Evolutionary conservation across 2,888 invertebrate genomes (phyloP).

Genomic region (Iselma pallidipennis): DNA sequence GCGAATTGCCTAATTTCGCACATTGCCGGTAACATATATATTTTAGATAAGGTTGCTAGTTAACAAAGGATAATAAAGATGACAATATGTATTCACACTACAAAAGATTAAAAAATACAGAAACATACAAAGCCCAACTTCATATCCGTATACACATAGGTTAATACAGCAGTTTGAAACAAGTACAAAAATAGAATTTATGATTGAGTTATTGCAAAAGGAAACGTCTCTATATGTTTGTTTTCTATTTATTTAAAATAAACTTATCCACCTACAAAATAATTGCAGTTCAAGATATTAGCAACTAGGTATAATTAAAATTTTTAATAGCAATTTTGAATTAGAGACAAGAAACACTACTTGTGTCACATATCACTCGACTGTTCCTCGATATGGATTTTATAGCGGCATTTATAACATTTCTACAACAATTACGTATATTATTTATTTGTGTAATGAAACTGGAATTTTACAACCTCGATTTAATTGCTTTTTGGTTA

Average conservation of each 20-base stretch:
- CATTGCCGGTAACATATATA: too few species aligned
- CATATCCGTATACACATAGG: not conserved
- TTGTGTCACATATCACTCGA: too few species aligned
- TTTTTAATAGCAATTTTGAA: too few species aligned
- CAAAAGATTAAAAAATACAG: not conserved
- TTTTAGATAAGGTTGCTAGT: not conserved
- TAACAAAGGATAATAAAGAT: not conserved
- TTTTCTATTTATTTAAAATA: not conserved
- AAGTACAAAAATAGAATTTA: not conserved
- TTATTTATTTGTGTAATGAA: too few species aligned
- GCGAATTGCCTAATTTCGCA: too few species aligned
- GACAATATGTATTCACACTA: not conserved
- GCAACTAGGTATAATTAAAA: too few species aligned
- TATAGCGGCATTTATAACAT: too few species aligned
- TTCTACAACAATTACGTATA: too few species aligned
- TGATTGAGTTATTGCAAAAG: not conserved
- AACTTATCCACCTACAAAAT: not conserved
- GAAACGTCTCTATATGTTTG: not conserved
- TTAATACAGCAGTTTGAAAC: not conserved
- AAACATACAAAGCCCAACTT: not conserved
- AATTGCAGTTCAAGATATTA: not conserved
- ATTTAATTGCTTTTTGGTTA: too few species aligned
- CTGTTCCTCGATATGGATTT: too few species aligned
- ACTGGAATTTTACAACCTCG: too few species aligned
- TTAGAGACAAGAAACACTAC: too few species aligned